A percentile compares a stretch with the other conserved stretches of the same genome.
Conservation (phyloP, 2,113 vertebrate genomes). For the Oncorhynchus mykiss region DNA sequence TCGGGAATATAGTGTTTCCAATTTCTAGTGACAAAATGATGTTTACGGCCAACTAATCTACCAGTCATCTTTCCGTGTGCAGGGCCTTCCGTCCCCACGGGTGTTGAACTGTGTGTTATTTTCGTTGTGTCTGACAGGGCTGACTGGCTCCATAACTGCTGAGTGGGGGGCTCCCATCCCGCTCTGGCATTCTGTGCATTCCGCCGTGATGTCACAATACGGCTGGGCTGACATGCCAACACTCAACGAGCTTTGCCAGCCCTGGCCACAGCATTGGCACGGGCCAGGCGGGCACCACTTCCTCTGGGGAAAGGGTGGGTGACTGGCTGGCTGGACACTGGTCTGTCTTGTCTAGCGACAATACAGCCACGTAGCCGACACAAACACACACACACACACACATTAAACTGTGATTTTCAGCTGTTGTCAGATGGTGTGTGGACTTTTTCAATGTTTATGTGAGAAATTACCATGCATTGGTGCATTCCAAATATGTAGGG, state of each 20-base stretch:
- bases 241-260: slow-evolving; percentile 7
- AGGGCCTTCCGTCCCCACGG: not conserved
- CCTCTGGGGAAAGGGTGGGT: not conserved
- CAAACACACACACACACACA: no score
- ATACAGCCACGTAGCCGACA: not conserved
- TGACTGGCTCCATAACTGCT: slow-evolving; percentile 36
- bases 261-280: slow-evolving; percentile 8
- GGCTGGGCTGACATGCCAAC: slow-evolving; percentile 24
- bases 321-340: not conserved
- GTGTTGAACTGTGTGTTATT: slow-evolving; percentile 22
- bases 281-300: not conserved
- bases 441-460: no score
- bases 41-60: not conserved
- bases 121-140: not conserved
- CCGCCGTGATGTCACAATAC: slow-evolving; percentile 54
- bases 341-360: not conserved
- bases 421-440: no score
- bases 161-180: slow-evolving; percentile 17
- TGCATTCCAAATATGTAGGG: no score
- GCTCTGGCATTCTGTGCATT: slow-evolving; percentile 52
- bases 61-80: not conserved
- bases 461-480: no score
- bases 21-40: not conserved
- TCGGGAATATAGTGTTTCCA: no score
- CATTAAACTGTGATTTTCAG: no score